Conservation (phyloP, 2,888 invertebrate genomes). For the Tipula lateralis region DNA sequence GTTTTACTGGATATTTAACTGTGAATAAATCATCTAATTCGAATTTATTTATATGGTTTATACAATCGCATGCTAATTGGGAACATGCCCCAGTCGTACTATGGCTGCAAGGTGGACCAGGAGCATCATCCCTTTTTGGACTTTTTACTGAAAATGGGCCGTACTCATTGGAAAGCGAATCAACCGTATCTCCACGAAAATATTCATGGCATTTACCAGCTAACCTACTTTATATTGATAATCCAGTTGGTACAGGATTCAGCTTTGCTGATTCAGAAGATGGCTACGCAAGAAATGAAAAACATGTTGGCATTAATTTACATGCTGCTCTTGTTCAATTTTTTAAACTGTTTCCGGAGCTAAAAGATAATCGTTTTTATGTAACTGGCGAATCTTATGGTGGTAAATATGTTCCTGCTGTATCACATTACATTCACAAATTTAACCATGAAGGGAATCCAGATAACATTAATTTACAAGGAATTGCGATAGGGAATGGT, state of each 20-base stretch:
- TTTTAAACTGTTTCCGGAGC: slow-evolving; percentile 58
- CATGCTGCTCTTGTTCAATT: slow-evolving; percentile 60
- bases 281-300: slow-evolving; percentile 62
- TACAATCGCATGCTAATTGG: slow-evolving; percentile 44
- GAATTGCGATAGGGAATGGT: slow-evolving; percentile 54
- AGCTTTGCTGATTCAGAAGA: slow-evolving; percentile 59
- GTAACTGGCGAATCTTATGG: slow-evolving; percentile 64
- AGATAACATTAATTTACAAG: slow-evolving; percentile 52
- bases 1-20: slow-evolving; percentile 73
- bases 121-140: slow-evolving; percentile 55
- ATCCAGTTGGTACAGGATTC: slow-evolving; percentile 63
- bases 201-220: slow-evolving; percentile 60
- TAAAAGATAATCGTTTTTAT: slow-evolving; percentile 57
- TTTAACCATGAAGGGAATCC: slow-evolving; percentile 37
- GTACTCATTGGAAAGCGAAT: slow-evolving; percentile 50
- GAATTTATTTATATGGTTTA: slow-evolving; percentile 79
- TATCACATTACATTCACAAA: slow-evolving; percentile 36
- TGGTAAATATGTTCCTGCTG: slow-evolving; percentile 57
- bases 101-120: slow-evolving; percentile 59
- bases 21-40: slow-evolving; percentile 68
- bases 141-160: slow-evolving; percentile 63
- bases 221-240: slow-evolving; percentile 61
- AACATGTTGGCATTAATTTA: slow-evolving; percentile 58
- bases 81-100: slow-evolving; percentile 55
- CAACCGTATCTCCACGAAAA: slow-evolving; percentile 45